Conservation (phyloP, 2,888 invertebrate species). For the Vanessa cardui region DNA sequence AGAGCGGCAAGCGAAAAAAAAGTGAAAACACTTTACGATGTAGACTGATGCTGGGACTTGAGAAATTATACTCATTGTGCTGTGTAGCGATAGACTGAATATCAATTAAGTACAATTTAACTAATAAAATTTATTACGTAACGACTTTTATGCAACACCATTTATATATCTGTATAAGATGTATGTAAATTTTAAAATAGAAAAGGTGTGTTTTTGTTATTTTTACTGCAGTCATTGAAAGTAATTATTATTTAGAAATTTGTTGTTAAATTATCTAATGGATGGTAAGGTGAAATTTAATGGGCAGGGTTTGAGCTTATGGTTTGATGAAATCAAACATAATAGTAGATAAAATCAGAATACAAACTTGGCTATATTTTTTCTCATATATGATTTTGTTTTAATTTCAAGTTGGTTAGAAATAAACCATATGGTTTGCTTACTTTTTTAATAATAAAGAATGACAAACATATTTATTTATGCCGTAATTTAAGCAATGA, state of each 20-base stretch:
- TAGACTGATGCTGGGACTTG: constrained; percentile 52
- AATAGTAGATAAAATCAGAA: too few species aligned
- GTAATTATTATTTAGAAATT: constrained; percentile 30
- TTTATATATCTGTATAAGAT: constrained; percentile 29
- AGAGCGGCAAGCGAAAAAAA: constrained; percentile 73
- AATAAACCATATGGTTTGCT: too few species aligned
- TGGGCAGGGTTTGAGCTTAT: not conserved
- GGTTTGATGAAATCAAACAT: too few species aligned
- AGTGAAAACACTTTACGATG: constrained; percentile 70
- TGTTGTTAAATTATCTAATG: constrained; percentile 30
- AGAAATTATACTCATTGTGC: constrained; percentile 70
- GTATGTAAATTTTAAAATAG: constrained; percentile 15
- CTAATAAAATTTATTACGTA: constrained; percentile 39
- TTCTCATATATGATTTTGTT: too few species aligned
- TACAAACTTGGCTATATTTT: too few species aligned
- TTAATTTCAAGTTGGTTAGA: too few species aligned
- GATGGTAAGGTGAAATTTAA: constrained; percentile 5
- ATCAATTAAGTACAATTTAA: constrained; percentile 49
- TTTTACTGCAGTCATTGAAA: constrained; percentile 28
- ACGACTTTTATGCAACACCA: constrained; percentile 27
- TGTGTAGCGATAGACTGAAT: constrained; percentile 49
- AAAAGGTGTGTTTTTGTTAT: constrained; percentile 16
- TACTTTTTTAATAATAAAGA: too few species aligned
- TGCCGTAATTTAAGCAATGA: too few species aligned
- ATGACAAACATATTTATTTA: too few species aligned